Evolutionary conservation across 2,113 vertebrate genomes (phyloP), one percentile per base, ranked within the genome.

Genomic region (Anseranas semipalmata): DNA sequence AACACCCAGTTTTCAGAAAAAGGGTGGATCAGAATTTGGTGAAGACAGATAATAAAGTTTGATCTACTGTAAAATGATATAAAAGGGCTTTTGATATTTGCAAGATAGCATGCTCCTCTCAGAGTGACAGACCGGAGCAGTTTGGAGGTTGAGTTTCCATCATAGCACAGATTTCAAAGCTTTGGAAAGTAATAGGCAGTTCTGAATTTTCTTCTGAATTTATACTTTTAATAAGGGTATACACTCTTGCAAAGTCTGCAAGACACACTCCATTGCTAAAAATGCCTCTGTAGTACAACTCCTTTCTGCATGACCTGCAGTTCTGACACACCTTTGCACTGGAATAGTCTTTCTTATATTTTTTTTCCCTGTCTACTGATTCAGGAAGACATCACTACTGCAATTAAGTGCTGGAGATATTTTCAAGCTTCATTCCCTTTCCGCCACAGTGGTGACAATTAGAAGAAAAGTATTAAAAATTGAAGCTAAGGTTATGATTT

Each of bases 161-260:
- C 16, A 43, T 8, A 39, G 56, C 20, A 28, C 20, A 63, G 65
- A 68, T 56, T 73, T 58, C 58, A 70, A 58, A 89, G 39, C 17
- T 68, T 85, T 85, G 56, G 18, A 82, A 92, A 82, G 8, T 48
- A 88, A 56, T 35, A 45, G 12, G 55, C 2, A 0, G 13, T 39
- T 35, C 50, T 52, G 50, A 25, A 52, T 52, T 52, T 87, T 87
- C 73, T 87, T 73, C 71, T 68, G 58, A 59, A 94, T 96, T 95
- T 90, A 86, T 80, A n/a, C 27, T 59, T 92, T 89, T 63, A 95
- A 71, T 90, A 87, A 89, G 28, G 2, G 7, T 19, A 4, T 21
- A 59, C 41, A 27, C 15, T 50, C 24, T 77, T 84, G 46, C 24
- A 41, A 93, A 62, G 22, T 30, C 63, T 39, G 12, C 48, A 45